Percentiles rank a stretch among this genome's conserved stretches.
These are phyloP conservation scores for Pithecia hirsuta DNA, from an alignment of 2,797 vertebrate genomes.

Conservation along the genomic window DNA sequence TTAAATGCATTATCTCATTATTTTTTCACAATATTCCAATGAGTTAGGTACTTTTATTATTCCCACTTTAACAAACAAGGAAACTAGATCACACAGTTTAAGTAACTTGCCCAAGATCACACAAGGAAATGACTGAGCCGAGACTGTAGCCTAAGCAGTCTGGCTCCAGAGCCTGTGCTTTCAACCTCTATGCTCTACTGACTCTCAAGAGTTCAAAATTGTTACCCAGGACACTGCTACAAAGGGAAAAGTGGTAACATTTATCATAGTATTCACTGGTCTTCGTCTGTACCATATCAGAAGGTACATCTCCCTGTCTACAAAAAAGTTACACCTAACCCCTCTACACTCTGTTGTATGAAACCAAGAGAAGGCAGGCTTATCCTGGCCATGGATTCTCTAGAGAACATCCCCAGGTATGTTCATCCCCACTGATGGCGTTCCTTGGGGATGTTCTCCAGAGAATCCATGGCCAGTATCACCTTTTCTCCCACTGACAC, in stretches of 20 bases:
- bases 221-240: not conserved
- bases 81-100: not conserved
- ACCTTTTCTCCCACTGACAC: not conserved
- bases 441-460: no score
- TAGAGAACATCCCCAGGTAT: not conserved
- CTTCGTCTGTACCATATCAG: not conserved
- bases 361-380: not conserved
- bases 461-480: not conserved
- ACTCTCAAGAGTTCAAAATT: not conserved
- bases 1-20: not conserved
- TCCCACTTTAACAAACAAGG: not conserved
- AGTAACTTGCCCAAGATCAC: not conserved
- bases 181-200: not conserved
- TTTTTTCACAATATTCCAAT: not conserved
- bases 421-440: not conserved
- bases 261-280: not conserved
- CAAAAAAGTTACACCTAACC: not conserved
- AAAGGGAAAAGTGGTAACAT: not conserved
- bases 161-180: not conserved
- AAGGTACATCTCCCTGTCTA: not conserved
- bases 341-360: not conserved
- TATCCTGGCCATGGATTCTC: not conserved
- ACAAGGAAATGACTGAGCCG: not conserved
- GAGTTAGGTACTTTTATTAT: not conserved
- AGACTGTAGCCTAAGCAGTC: not conserved